Percentiles rank a stretch among this genome's conserved stretches.
Conservation (phyloP, 2,797 vertebrate species). For the Heteromormyrus szaboi region DNA sequence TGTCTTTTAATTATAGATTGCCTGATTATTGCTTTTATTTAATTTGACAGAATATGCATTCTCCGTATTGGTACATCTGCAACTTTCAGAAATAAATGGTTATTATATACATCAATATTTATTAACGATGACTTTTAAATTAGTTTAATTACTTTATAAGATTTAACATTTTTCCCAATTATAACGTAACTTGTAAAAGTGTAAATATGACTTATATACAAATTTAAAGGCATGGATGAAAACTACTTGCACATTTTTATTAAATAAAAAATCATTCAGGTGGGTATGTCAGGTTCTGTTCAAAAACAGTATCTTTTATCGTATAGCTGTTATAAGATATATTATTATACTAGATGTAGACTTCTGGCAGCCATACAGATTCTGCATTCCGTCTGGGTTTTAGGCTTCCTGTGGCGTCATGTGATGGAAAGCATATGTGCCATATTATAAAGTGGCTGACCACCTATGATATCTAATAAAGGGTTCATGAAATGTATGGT, state of each 20-base stretch:
- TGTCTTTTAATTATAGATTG: neutral
- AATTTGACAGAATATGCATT: neutral
- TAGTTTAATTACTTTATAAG: neutral
- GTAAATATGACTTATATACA: neutral
- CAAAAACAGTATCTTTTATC: neutral
- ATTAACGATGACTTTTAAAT: neutral
- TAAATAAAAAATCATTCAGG: neutral
- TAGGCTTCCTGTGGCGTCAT: neutral
- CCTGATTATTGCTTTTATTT: neutral
- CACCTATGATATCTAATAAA: neutral
- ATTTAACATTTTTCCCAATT: neutral
- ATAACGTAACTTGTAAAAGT: neutral
- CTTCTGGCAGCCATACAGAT: neutral
- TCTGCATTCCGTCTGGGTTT: neutral
- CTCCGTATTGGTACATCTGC: neutral
- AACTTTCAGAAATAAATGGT: neutral
- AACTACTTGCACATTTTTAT: neutral
- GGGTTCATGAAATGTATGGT: neutral
- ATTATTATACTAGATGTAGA: neutral
- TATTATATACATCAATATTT: neutral
- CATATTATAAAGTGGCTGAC: neutral
- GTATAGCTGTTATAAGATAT: neutral
- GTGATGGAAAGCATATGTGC: neutral
- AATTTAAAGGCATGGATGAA: neutral
- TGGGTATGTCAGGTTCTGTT: neutral